Percentiles rank a stretch among this genome's conserved stretches.
Evolutionary conservation across 2,113 vertebrate species (phyloP).

Genomic region (Nycticebus coucang): DNA sequence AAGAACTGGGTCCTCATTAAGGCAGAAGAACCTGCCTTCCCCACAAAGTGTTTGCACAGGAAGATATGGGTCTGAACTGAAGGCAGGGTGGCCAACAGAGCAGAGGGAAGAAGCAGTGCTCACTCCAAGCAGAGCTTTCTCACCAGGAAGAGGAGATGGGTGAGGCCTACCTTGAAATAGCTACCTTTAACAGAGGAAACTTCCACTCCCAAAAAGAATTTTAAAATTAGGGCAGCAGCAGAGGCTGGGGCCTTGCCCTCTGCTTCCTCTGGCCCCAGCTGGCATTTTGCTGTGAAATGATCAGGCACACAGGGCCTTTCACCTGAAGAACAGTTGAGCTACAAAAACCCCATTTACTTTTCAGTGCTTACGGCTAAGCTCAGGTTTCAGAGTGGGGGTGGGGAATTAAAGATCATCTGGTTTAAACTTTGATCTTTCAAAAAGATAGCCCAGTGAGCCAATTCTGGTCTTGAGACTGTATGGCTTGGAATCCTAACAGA

Average conservation of each 20-base stretch:
- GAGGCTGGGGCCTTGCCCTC: not conserved
- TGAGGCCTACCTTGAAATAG: conserved; percentile 57
- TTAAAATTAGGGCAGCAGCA: conserved; percentile 66
- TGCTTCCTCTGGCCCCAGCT: not conserved
- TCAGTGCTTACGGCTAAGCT: conserved; percentile 59
- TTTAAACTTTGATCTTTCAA: conserved; percentile 71
- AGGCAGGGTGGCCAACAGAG: not conserved
- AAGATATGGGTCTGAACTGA: not conserved
- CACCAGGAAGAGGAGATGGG: conserved; percentile 37
- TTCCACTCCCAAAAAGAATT: conserved; percentile 49
- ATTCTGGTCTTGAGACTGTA: conserved; percentile 1
- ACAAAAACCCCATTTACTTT: conserved; percentile 72
- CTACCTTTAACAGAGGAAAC: conserved; percentile 61
- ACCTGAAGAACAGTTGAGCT: conserved; percentile 47
- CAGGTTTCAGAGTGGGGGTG: conserved; percentile 27
- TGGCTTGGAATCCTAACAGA: not conserved
- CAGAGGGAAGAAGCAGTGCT: not conserved
- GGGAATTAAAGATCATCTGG: conserved; percentile 62
- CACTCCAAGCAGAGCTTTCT: conserved; percentile 9
- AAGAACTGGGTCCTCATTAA: not conserved
- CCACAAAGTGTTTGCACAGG: not conserved
- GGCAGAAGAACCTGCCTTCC: not conserved
- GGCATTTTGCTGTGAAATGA: conserved; percentile 56
- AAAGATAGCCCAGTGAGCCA: conserved; percentile 60
- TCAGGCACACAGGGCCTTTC: conserved; percentile 18